A percentile compares a stretch with the other conserved stretches of the same genome.
Conservation (phyloP, 2,113 vertebrate genomes). For the Scatophagus argus region DNA sequence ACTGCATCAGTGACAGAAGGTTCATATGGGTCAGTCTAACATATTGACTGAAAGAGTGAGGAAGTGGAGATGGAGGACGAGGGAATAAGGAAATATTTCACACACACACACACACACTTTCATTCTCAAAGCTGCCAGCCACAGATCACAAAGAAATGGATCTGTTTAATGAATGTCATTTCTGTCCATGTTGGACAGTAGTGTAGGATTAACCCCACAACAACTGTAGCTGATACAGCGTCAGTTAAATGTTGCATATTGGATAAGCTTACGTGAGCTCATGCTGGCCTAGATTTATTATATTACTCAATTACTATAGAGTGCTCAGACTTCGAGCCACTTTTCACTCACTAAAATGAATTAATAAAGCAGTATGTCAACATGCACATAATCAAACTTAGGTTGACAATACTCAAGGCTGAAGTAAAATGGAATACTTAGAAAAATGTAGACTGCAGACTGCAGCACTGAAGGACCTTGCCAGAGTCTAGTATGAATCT, state of each 20-base stretch:
- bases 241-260: constrained; percentile 30
- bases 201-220: constrained; percentile 39
- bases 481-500: constrained; percentile 36
- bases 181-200: constrained; percentile 20
- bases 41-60: constrained; percentile 48
- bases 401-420: constrained; percentile 38
- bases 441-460: constrained; percentile 33
- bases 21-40: constrained; percentile 76
- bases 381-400: constrained; percentile 3
- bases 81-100: too few species aligned
- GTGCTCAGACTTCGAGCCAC: constrained; percentile 10
- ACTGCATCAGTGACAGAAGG: constrained; percentile 72
- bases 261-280: constrained; percentile 29
- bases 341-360: constrained; percentile 18
- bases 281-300: constrained; percentile 18
- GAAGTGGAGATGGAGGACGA: constrained; percentile 25
- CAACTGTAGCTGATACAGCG: not conserved
- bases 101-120: too few species aligned
- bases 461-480: constrained; percentile 31
- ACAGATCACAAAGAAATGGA: constrained; percentile 36
- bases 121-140: constrained; percentile 58
- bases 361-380: constrained; percentile 17
- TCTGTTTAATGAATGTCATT: constrained; percentile 38
- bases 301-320: constrained; percentile 30
- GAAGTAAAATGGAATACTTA: constrained; percentile 51